A percentile compares a stretch with the other conserved stretches of the same genome.
phyloP scores from a whole-genome alignment of 2,113 vertebrate species.

The Montifringilla adamsi region DNA sequence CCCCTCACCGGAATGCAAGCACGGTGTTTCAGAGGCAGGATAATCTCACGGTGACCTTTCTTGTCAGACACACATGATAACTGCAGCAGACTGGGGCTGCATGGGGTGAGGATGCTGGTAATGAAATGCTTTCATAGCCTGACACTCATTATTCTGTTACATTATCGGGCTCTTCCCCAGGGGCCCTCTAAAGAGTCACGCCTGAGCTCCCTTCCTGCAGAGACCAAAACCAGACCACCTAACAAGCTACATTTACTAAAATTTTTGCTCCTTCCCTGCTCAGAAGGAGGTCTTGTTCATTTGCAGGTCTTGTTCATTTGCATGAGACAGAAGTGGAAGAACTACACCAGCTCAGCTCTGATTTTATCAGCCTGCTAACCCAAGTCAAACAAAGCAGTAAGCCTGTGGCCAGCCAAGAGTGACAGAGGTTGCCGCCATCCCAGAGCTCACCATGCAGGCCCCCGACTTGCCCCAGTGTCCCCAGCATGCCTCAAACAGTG shows the following conservation, averaged over 20 bases:
- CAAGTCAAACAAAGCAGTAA: not conserved
- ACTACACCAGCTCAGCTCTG: not conserved
- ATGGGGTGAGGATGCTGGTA: slow-evolving; percentile 1
- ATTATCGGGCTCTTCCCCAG: slow-evolving; percentile 24
- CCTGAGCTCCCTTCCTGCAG: slow-evolving; percentile 37
- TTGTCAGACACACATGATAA: slow-evolving; percentile 24
- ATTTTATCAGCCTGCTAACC: not conserved
- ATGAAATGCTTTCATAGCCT: slow-evolving; percentile 45
- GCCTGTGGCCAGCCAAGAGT: not conserved
- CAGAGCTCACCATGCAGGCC: not conserved
- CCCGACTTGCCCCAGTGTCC: not conserved
- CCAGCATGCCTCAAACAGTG: not conserved
- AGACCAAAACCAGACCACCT: slow-evolving; percentile 41
- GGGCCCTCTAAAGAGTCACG: slow-evolving; percentile 8
- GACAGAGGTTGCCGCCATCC: not conserved
- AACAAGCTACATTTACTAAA: slow-evolving; percentile 20
- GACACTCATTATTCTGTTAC: slow-evolving; percentile 48
- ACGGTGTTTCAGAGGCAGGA: not conserved
- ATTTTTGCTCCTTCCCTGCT: not conserved
- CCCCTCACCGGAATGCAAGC: not conserved
- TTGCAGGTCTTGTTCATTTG: not conserved
- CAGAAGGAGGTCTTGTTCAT: not conserved
- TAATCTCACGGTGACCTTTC: slow-evolving; percentile 23
- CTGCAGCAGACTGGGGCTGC: slow-evolving; percentile 14
- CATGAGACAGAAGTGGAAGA: not conserved